A percentile compares a stretch with the other conserved stretches of the same genome.
Evolutionary conservation across 2,113 vertebrate species (phyloP).

Genomic region (Nothoprocta perdicaria): DNA sequence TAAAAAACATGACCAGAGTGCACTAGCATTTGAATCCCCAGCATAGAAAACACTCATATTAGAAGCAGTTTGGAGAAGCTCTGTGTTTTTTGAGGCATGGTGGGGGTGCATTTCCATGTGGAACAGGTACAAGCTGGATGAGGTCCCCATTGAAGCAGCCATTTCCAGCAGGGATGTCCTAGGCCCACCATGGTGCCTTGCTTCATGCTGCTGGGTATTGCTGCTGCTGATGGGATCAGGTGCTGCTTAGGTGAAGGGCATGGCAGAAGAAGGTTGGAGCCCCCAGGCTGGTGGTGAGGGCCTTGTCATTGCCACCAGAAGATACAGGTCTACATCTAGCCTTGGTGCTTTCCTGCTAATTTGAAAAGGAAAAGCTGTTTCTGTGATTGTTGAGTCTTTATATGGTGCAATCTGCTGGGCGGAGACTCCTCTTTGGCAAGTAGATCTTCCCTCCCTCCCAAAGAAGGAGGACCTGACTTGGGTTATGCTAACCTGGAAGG

Average conservation of each 20-base stretch:
- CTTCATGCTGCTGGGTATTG: neutral
- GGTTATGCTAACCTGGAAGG: neutral
- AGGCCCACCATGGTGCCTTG: neutral
- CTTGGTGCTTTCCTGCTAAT: neutral
- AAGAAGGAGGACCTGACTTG: no score
- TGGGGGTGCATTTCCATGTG: accelerated
- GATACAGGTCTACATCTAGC: neutral
- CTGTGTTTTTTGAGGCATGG: neutral
- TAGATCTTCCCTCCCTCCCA: no score
- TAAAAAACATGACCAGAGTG: neutral
- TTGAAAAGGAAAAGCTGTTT: neutral
- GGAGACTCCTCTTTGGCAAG: neutral
- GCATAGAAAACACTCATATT: accelerated
- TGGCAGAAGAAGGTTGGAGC: neutral
- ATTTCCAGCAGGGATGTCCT: neutral
- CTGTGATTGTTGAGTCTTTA: neutral
- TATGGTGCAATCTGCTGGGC: accelerated
- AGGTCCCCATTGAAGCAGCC: accelerated
- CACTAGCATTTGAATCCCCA: neutral
- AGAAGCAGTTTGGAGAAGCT: neutral
- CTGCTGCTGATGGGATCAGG: neutral
- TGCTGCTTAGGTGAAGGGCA: neutral
- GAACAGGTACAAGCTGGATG: accelerated
- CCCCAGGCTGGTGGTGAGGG: neutral
- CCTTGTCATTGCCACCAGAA: neutral